Evolutionary conservation across 2,888 invertebrate species (phyloP).

Genomic region (Tenthredo mesomela): DNA sequence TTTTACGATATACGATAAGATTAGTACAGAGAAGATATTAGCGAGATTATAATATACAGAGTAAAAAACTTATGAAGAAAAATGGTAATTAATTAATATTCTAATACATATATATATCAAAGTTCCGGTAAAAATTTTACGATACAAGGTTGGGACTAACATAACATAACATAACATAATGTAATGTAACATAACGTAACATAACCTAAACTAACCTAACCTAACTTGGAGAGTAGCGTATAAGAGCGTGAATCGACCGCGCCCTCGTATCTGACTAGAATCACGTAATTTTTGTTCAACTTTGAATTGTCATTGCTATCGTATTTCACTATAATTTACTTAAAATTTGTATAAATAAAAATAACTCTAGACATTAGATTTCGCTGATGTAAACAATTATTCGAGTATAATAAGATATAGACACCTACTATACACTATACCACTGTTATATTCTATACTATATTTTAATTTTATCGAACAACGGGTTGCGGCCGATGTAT

Average conservation of each 20-base stretch:
- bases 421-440: no score
- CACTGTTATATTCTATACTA: not conserved
- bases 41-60: not conserved
- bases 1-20: not conserved
- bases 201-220: not conserved
- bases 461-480: constrained; percentile 15
- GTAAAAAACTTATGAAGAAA: not conserved
- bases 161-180: not conserved
- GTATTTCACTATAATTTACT: not conserved
- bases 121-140: not conserved
- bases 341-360: not conserved
- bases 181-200: not conserved
- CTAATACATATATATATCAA: not conserved
- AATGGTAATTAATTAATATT: not conserved
- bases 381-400: not conserved
- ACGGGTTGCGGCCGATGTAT: constrained; percentile 29
- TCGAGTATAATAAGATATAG: not conserved
- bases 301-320: not conserved
- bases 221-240: not conserved
- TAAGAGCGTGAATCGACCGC: constrained; percentile 33
- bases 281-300: constrained; percentile 28
- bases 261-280: constrained; percentile 34
- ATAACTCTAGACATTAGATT: not conserved
- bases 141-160: not conserved
- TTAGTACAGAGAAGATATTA: no score